Evolutionary conservation across 1,140 invertebrate genomes (phyloP).

Genomic region (Araneus ventricosus): DNA sequence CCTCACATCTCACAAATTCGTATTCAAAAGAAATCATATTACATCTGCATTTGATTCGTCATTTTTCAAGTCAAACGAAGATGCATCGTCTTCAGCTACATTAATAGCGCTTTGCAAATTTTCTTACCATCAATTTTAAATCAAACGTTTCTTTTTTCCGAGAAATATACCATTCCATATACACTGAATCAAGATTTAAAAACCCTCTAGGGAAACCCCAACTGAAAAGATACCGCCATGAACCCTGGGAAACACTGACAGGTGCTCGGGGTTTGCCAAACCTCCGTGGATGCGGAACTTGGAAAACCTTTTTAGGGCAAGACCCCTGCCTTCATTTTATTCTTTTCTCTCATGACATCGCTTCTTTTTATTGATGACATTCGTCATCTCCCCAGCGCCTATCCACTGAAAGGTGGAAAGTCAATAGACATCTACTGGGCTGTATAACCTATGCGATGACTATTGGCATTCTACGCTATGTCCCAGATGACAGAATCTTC

Average conservation of each 20-base stretch:
- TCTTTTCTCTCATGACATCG: background rate
- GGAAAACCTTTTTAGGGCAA: background rate
- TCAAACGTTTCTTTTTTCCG: background rate
- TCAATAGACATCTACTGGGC: background rate
- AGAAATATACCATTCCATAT: background rate
- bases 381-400: background rate
- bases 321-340: background rate
- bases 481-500: constrained; percentile 14
- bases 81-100: background rate
- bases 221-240: background rate
- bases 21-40: no score
- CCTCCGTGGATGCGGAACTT: background rate
- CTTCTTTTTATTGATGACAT: background rate
- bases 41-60: background rate
- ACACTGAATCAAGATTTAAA: background rate
- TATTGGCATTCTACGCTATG: background rate
- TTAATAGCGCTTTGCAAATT: no score
- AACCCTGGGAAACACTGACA: background rate
- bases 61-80: background rate
- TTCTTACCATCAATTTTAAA: background rate
- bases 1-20: no score
- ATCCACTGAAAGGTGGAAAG: constrained; percentile 22
- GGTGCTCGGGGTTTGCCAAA: background rate
- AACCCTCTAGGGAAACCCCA: background rate
- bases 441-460: background rate